phyloP scores from a whole-genome alignment of 2,113 vertebrate species.

The Recurvirostra avosetta region DNA sequence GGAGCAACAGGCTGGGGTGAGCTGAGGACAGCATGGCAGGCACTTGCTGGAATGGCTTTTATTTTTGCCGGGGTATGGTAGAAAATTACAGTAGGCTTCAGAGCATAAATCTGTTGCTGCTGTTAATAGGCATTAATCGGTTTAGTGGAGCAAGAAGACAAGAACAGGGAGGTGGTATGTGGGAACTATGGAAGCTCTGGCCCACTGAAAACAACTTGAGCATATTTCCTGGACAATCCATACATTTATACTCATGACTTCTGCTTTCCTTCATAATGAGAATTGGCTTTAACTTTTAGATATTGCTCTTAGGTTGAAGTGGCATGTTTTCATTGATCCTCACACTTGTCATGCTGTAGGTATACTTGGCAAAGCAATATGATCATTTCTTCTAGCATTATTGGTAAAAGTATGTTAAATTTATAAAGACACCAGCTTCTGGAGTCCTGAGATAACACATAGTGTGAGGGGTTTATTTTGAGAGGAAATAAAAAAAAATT shows the following conservation, averaged over 20 bases:
- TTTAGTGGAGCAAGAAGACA: neutral
- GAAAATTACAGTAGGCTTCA: neutral
- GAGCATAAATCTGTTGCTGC: neutral
- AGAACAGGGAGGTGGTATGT: neutral
- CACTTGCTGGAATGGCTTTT: neutral
- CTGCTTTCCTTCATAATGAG: neutral
- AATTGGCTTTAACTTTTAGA: neutral
- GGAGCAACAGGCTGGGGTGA: neutral
- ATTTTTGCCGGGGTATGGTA: neutral
- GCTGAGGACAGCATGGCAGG: neutral
- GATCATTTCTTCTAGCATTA: neutral
- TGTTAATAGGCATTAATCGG: neutral
- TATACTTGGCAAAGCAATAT: neutral
- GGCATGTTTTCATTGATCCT: neutral
- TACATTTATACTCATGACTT: neutral
- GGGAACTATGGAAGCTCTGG: neutral
- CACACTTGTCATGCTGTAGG: neutral
- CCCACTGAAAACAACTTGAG: neutral
- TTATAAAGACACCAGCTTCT: neutral
- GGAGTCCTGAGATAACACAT: neutral
- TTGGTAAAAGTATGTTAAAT: neutral
- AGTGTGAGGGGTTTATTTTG: neutral
- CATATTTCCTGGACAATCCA: neutral
- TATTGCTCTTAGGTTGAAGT: neutral
- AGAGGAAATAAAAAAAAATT: neutral